Evolutionary conservation across 2,113 vertebrate species (phyloP).

Genomic region (Microcebus ravelobensis): DNA sequence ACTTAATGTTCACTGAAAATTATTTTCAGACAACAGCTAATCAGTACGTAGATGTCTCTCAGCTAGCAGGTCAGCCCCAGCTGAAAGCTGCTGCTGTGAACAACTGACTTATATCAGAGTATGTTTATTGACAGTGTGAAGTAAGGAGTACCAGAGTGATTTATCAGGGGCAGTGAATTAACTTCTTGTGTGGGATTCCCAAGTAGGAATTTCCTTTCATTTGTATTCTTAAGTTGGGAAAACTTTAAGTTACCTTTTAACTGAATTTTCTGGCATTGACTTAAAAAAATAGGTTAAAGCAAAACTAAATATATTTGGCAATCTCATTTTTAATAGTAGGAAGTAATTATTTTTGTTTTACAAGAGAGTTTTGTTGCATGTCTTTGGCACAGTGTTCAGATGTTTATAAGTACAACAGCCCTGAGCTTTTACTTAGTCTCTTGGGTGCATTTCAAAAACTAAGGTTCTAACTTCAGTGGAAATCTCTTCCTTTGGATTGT

Average conservation of each 20-base stretch:
- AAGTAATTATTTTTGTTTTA: constrained; percentile 42
- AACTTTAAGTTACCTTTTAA: constrained; percentile 74
- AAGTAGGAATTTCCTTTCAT: constrained; percentile 65
- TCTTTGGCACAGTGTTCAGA: constrained; percentile 60
- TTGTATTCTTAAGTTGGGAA: constrained; percentile 64
- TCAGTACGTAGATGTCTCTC: not conserved
- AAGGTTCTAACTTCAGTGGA: not conserved
- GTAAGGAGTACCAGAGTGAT: not conserved
- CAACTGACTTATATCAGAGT: not conserved
- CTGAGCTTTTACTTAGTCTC: not conserved
- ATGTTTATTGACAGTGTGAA: not conserved
- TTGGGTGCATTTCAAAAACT: not conserved
- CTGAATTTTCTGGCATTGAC: constrained; percentile 77
- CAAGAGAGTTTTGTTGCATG: not conserved
- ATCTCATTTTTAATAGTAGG: constrained; percentile 59
- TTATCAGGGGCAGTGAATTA: not conserved
- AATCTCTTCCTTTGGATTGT: not conserved
- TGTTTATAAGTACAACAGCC: constrained; percentile 13
- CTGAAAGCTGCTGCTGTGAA: not conserved
- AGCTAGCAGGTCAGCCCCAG: not conserved
- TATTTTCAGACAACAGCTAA: not conserved
- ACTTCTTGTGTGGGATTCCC: constrained; percentile 78
- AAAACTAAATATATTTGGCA: constrained; percentile 58
- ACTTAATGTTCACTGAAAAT: not conserved
- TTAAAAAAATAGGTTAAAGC: constrained; percentile 63